Evolutionary conservation across 2,888 invertebrate genomes (phyloP), one percentile per base, ranked within the genome.

Genomic region (Thalpophila matura): DNA sequence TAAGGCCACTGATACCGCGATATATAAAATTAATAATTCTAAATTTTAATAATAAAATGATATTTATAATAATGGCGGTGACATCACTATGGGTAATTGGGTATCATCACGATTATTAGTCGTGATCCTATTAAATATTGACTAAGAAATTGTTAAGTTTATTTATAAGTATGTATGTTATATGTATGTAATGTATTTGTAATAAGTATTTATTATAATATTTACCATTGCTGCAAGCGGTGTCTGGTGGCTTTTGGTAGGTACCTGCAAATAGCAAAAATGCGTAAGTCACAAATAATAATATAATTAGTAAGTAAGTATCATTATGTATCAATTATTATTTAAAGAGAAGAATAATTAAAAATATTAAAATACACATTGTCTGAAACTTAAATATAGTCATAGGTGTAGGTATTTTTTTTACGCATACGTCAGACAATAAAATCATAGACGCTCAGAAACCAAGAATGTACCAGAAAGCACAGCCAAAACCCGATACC

Each of bases 181-280:
- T 16, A 22, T 22, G 29, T 27, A 18, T 29, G 14, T 26, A 18
- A 26, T 27, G 33, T 42, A 26, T 27, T 24, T 42, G 43, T 10
- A 50, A 12, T 20, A 2, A 4, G 12, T 53, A 31, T 54, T 40
- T 33, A 43, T 54, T 33, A 59, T 50, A 47, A 71, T 80, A 80
- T 83, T 87, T 70, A 93, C 93, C 91, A 85, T 89, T 88, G 90
- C 87, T 84, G 86, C 84, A 87, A 91, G 89, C 79, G 85, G 86
- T 87, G 63, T 58, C 42, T 49, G 46, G 46, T 49, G 45, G 58
- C 69, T 63, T 58, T 65, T 64, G 65, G 56, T 50, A 33, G 16
- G 74, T 84, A 86, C 84, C 87, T 88, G 89, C 27, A 83, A 87
- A 74, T 61, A 74, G 57, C 9, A 58, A 69, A 24, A 58, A 35